Conservation (phyloP, 1,140 invertebrate genomes). For the Drosophila ohnishii region DNA sequence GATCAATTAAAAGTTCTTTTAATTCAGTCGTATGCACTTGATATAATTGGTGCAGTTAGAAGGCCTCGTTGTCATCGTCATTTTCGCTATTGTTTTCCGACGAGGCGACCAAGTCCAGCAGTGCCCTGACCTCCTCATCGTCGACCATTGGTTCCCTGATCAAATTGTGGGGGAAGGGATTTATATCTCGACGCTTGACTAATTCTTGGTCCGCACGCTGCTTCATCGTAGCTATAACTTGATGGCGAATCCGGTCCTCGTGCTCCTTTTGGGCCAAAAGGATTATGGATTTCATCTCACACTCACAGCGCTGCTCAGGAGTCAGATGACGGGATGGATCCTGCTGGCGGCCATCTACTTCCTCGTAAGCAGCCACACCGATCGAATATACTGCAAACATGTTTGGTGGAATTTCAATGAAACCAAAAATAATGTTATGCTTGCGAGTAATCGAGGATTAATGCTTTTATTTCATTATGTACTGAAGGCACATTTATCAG, state of each 20-base stretch:
- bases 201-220: slow-evolving; percentile 14
- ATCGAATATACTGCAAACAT: slow-evolving; percentile 10
- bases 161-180: background rate
- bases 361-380: slow-evolving; percentile 45
- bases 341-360: slow-evolving; percentile 12
- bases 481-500: background rate
- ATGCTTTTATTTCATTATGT: background rate
- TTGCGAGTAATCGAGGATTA: background rate
- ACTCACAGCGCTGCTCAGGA: background rate
- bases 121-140: background rate
- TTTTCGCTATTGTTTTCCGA: background rate
- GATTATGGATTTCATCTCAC: slow-evolving; percentile 35
- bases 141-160: background rate
- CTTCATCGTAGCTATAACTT: slow-evolving; percentile 29
- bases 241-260: slow-evolving; percentile 13
- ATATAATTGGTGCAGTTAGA: background rate
- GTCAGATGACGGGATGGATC: background rate
- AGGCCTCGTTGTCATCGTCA: background rate
- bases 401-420: slow-evolving; percentile 5
- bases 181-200: background rate
- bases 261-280: slow-evolving; percentile 39
- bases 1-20: background rate
- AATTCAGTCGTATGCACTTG: background rate
- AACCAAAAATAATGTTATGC: background rate
- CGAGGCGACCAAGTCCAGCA: background rate